Conservation (phyloP, 35 echinoderm and acorn worm genomes). For the Diadema setosum region DNA sequence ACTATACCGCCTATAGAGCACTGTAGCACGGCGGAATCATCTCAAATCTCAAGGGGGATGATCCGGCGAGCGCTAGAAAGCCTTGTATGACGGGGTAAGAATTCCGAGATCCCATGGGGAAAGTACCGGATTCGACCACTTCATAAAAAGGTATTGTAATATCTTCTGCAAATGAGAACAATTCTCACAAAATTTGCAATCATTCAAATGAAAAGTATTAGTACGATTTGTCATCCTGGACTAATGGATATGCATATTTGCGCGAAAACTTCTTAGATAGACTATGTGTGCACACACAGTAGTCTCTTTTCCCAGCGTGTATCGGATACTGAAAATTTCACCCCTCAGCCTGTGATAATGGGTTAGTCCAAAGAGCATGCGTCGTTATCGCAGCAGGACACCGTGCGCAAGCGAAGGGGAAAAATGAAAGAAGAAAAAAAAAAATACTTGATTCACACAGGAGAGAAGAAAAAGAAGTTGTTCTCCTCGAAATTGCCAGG, state of each 20-base stretch:
- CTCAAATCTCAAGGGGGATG: not conserved
- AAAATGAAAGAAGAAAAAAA: too few relatives aligned
- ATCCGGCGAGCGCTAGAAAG: not conserved
- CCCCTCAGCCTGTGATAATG: not conserved
- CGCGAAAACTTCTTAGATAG: too few relatives aligned
- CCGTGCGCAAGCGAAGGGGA: not conserved
- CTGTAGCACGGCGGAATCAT: not conserved
- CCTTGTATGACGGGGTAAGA: not conserved
- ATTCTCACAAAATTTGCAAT: too few relatives aligned
- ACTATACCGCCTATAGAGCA: too few relatives aligned
- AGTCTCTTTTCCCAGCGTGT: too few relatives aligned
- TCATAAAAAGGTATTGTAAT: too few relatives aligned
- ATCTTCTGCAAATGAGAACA: too few relatives aligned
- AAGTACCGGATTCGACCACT: slow-evolving; percentile 18
- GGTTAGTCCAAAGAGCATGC: slow-evolving; percentile 5
- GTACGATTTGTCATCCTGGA: too few relatives aligned
- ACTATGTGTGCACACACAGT: too few relatives aligned
- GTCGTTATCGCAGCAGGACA: slow-evolving; percentile 16
- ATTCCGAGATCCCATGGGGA: not conserved
- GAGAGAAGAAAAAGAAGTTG: slow-evolving; percentile 1
- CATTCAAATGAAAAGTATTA: too few relatives aligned
- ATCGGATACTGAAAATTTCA: too few relatives aligned
- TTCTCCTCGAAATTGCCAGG: slow-evolving; percentile 15
- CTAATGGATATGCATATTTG: too few relatives aligned
- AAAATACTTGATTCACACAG: not conserved